Evolutionary conservation across 2,113 vertebrate genomes (phyloP), one percentile per base, ranked within the genome.

Genomic region (Malurus elegans): DNA sequence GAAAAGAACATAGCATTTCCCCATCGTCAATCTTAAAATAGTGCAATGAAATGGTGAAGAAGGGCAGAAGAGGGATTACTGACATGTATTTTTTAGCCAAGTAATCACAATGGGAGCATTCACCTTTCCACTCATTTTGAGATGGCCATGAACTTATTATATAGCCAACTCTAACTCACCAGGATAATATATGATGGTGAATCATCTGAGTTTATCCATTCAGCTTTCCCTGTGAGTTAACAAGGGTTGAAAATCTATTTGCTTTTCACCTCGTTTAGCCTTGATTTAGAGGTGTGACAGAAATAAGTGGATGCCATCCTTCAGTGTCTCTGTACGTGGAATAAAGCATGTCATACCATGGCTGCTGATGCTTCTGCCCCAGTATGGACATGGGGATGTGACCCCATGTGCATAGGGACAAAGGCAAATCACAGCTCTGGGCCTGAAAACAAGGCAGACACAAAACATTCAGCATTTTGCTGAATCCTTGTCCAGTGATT

Each of bases 81-180:
- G 69, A 36, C 32, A 25, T 6, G 4, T 31, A 38, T 62, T 85
- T 90, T 96, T 96, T 90, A 92, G 90, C 85, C 48, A 93, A 90
- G 85, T 95, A 93, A 96, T 94, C 75, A 90, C 66, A 94, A 32
- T 51, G 71, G 90, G 90, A 93, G 71, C 85, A 86, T 93, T 96
- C 92, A 92, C 93, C 90, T 96, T 94, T 94, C 93, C 75, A 93
- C 60, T 90, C 18, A 8, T 82, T 90, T 83, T 60, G 69, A 78
- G 71, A 93, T 78, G 93, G 88, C 93, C 75, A 61, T 95, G 94
- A 97, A 96, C 96, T 92, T 57, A 75, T 82, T 90, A 92, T 65
- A 88, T 4, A 48, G 95, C 88, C 65, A 86, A 4, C 60, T 83
- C 47, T 53, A 94, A 67, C 57, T 51, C 29, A 78, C 36, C 42